These are phyloP conservation scores for Marronus borbonicus DNA, from an alignment of 2,888 invertebrate species.

Conservation along the genomic window DNA sequence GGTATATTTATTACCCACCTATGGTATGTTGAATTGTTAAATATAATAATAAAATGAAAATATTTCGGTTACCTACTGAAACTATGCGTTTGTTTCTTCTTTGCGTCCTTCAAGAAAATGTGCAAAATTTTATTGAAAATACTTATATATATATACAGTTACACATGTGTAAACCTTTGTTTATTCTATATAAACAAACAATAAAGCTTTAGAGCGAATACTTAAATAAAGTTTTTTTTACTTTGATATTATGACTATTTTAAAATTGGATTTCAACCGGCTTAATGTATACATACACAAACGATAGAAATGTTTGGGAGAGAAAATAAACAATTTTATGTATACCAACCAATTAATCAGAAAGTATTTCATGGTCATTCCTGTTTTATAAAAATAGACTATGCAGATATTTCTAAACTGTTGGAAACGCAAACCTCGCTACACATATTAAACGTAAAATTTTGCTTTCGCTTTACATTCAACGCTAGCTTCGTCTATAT, in stretches of 20 bases:
- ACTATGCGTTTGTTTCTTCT: too few relatives aligned
- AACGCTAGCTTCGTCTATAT: too few relatives aligned
- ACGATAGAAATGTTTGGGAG: slow-evolving; percentile 31
- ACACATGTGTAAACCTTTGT: not conserved
- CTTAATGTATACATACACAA: slow-evolving; percentile 9
- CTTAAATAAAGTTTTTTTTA: slow-evolving; percentile 10
- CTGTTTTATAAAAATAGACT: slow-evolving; percentile 26
- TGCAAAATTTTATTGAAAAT: slow-evolving; percentile 11
- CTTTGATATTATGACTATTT: slow-evolving; percentile 17
- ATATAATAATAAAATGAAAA: too few relatives aligned
- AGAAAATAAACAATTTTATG: slow-evolving; percentile 36
- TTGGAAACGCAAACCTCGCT: slow-evolving; percentile 1
- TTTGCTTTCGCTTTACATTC: not conserved
- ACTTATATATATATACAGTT: not conserved
- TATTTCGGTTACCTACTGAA: too few relatives aligned
- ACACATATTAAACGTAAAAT: not conserved
- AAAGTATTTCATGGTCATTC: slow-evolving; percentile 40
- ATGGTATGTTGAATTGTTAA: too few relatives aligned
- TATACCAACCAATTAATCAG: slow-evolving; percentile 38
- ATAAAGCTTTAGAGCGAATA: slow-evolving; percentile 14
- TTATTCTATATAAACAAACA: slow-evolving; percentile 13
- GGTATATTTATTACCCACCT: too few relatives aligned
- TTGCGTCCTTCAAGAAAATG: not conserved
- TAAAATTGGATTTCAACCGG: slow-evolving; percentile 14
- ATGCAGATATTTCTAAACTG: slow-evolving; percentile 26